Conservation (phyloP, 1,140 invertebrate genomes). For the Pemphigus obesinymphae region DNA sequence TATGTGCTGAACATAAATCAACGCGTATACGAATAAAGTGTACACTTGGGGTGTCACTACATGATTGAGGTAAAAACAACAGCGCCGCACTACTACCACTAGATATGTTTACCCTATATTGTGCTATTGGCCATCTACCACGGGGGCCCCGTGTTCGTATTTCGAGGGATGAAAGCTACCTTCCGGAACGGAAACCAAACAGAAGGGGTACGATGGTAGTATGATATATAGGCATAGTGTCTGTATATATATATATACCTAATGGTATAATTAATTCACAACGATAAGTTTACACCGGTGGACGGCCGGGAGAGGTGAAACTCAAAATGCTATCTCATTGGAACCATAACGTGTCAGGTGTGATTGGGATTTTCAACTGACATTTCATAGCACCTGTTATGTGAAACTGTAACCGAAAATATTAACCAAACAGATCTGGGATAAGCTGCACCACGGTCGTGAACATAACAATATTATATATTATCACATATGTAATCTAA, state of each 20-base stretch:
- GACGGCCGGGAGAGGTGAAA: not conserved
- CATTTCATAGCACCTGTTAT: conserved; percentile 4
- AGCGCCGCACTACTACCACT: not conserved
- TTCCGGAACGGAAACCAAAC: conserved; percentile 38
- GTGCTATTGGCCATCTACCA: conserved; percentile 9
- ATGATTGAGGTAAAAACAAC: conserved; percentile 30
- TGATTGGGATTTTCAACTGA: conserved; percentile 30
- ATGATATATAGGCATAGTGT: too few relatives aligned
- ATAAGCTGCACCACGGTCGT: not conserved
- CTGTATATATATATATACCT: not conserved
- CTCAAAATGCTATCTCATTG: conserved; percentile 23
- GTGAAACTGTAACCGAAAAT: conserved; percentile 22
- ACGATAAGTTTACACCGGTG: not conserved
- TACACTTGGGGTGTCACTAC: conserved; percentile 5
- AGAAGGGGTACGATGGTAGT: not conserved
- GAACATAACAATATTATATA: not conserved
- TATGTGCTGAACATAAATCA: not conserved
- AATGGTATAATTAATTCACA: conserved; percentile 35
- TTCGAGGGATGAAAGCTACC: conserved; percentile 39
- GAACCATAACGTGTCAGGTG: conserved; percentile 15
- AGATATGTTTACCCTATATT: not conserved
- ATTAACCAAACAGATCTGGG: not conserved
- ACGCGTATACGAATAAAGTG: not conserved
- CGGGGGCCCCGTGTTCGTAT: not conserved
- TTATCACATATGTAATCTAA: too few relatives aligned